Conservation (phyloP, 2,113 vertebrate genomes). For the Ranitomeya imitator region DNA sequence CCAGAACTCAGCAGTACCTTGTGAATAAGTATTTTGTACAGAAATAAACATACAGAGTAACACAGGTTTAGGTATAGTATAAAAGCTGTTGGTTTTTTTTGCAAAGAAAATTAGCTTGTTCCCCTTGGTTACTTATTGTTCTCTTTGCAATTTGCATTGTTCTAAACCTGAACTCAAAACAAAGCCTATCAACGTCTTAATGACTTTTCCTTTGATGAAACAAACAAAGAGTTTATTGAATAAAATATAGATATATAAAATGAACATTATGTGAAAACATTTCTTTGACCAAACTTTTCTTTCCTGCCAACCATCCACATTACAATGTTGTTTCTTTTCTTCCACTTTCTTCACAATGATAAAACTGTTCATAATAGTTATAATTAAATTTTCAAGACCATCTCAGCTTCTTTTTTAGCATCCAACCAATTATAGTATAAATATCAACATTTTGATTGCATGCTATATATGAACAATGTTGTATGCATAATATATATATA, state of each 20-base stretch:
- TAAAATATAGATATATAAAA: neutral
- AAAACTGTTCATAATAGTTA: neutral
- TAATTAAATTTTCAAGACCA: neutral
- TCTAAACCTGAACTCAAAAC: neutral
- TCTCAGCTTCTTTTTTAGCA: too few species aligned
- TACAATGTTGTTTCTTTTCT: neutral
- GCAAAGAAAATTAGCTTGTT: constrained; percentile 10
- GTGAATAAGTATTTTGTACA: neutral
- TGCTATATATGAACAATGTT: too few species aligned
- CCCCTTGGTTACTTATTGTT: neutral
- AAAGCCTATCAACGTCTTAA: neutral
- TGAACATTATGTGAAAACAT: neutral
- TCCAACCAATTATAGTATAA: too few species aligned
- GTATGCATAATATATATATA: too few species aligned
- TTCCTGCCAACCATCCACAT: neutral
- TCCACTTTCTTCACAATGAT: neutral
- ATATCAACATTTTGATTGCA: too few species aligned
- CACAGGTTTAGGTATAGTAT: neutral
- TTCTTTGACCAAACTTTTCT: neutral
- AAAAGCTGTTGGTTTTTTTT: neutral
- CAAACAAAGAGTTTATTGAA: neutral
- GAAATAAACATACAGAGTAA: neutral
- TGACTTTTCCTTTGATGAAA: constrained; percentile 10
- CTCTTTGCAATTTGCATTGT: neutral
- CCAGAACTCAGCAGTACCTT: neutral